Base-by-base conservation (phyloP, 1,140 invertebrate genomes). In the Thaumatotibia leucotreta region DNA sequence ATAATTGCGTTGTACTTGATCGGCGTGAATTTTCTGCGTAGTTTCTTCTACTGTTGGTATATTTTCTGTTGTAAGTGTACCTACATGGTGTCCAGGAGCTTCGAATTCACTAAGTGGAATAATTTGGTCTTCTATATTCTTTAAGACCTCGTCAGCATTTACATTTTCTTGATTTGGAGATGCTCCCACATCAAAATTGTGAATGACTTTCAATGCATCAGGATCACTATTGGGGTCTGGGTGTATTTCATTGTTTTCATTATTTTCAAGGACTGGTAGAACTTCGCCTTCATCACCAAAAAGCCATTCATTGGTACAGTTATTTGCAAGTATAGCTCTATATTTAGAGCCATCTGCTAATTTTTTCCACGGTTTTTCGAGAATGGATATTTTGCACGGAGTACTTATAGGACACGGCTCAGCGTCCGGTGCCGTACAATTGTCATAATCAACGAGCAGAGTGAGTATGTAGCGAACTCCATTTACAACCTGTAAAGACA, bases 281-380 rank as follows among this genome's bases (percentile, higher is more conserved):
- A 81, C 70, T 75, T 90, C 83, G 35, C 85, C 88, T 64, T 89
- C 72, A 64, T 89, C 84, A 63, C 83, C 86, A 78, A 85, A 92
- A 22, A 77, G 64, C 81, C 88, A 91, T 64, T 88, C 78, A 62
- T 82, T 80, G n/a, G 91, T 92, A 67, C 91, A 92, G 70, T 91
- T 92, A 72, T 92, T 92, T n/a, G 86, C 73, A 39, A 91, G 63
- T 65, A 92, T 77, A 5, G 81, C 80, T 73, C 87, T 81, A 72
- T 87, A 89, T 73, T 91, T 92, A 23, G 79, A 80, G 31, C 91
- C 91, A 74, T 89, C 79, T 6, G 81, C 45, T 45, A 87, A 79
- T 73, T 79, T 89, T 4, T 87, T 70, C 91, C 91, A 92, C 4
- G 86, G 86, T 61, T 92, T 92, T 76, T 91, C 90, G 61, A 91